Conservation (phyloP, 2,888 invertebrate species). For the Papilio elwesi region DNA sequence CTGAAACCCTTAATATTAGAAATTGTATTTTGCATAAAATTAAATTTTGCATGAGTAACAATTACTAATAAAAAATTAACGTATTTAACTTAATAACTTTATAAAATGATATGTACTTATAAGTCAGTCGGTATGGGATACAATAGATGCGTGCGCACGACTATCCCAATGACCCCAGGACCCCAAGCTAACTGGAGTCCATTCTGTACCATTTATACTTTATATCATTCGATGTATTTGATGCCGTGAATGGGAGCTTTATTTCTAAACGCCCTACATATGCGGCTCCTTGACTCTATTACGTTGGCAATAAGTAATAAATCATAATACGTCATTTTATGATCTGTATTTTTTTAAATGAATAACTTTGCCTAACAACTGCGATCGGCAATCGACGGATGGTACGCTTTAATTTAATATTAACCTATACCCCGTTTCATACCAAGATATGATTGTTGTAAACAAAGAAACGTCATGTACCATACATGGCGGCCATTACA, state of each 20-base stretch:
- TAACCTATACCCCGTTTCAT: no score
- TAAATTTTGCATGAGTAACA: background rate
- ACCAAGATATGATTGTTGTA: no score
- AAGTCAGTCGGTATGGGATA: conserved; percentile 22
- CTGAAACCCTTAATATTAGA: background rate
- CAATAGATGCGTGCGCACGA: conserved; percentile 48
- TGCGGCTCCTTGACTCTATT: background rate
- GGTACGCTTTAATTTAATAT: no score
- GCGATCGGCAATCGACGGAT: no score
- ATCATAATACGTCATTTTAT: no score
- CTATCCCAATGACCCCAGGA: conserved; percentile 49
- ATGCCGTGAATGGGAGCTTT: conserved; percentile 30
- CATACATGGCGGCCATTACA: no score
- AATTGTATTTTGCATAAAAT: background rate
- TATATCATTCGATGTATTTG: conserved; percentile 28
- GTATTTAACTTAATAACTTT: conserved; percentile 1
- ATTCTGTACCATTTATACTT: conserved; percentile 30
- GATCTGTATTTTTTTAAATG: no score
- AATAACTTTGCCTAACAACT: no score
- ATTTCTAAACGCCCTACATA: background rate
- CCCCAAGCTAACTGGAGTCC: conserved; percentile 41
- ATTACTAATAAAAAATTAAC: background rate
- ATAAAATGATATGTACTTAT: conserved; percentile 14
- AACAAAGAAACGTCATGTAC: no score
- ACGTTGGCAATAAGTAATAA: background rate